phyloP scores from a whole-genome alignment of 53 echinoderm and acorn worm species.

The Apostichopus leukothele region DNA sequence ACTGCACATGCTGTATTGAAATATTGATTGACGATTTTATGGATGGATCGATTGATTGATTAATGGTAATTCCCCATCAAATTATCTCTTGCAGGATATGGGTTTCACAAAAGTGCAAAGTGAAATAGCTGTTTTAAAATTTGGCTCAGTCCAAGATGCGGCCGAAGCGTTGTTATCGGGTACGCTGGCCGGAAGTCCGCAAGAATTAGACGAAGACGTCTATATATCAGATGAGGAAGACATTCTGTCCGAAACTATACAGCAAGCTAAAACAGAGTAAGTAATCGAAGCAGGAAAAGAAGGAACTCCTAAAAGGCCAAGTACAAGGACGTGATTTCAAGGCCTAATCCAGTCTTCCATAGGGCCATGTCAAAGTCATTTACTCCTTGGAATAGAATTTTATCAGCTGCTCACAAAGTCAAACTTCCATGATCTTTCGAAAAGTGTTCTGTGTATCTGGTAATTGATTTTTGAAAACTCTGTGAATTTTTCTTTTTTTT shows the following conservation, averaged over 20 bases:
- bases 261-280: slow-evolving; percentile 87
- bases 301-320: no score
- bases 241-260: slow-evolving; percentile 80
- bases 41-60: background rate
- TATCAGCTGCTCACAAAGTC: no score
- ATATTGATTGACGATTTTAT: background rate
- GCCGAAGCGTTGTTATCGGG: slow-evolving; percentile 75
- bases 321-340: no score
- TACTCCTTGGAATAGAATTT: no score
- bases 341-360: no score
- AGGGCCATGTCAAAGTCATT: no score
- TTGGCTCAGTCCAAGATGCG: slow-evolving; percentile 77
- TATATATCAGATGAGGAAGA: slow-evolving; percentile 97
- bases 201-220: slow-evolving; percentile 75
- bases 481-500: no score
- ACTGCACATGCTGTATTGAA: background rate
- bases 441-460: no score
- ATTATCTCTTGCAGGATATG: slow-evolving; percentile 75
- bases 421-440: no score
- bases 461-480: no score
- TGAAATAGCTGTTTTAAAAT: slow-evolving; percentile 89
- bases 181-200: slow-evolving; percentile 40
- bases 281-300: slow-evolving; percentile 16
- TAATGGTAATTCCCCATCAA: background rate
- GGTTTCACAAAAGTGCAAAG: slow-evolving; percentile 78